A percentile compares a stretch with the other conserved stretches of the same genome.
Evolutionary conservation across 2,113 vertebrate species (phyloP).

Genomic region (Cavia porcellus): DNA sequence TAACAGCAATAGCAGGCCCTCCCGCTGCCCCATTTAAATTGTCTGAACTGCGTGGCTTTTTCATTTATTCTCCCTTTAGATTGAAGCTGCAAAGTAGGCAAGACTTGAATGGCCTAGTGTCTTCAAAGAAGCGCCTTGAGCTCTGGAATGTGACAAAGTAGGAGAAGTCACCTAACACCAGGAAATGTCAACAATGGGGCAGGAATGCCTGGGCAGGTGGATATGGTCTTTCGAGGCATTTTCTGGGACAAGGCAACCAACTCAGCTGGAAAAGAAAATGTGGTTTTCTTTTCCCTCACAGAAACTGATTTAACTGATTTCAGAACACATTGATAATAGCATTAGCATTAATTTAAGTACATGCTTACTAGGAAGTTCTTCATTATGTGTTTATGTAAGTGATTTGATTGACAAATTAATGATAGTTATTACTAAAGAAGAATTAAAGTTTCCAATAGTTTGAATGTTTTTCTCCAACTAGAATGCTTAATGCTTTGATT

Average conservation of each 20-base stretch:
- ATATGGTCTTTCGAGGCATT: conserved; percentile 13
- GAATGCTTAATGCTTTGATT: not conserved
- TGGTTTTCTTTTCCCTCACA: conserved; percentile 34
- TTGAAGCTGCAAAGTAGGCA: conserved; percentile 69
- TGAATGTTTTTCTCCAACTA: conserved; percentile 31
- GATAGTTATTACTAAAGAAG: conserved; percentile 5
- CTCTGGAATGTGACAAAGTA: conserved; percentile 76
- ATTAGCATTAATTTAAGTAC: not conserved
- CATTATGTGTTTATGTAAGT: conserved; percentile 46
- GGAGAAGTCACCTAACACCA: conserved; percentile 60
- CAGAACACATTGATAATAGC: conserved; percentile 31
- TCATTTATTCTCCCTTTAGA: conserved; percentile 74
- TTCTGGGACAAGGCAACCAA: conserved; percentile 37
- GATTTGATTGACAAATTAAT: conserved; percentile 57
- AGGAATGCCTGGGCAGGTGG: conserved; percentile 43
- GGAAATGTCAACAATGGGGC: conserved; percentile 71
- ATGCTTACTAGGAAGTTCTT: not conserved
- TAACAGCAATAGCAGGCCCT: conserved; percentile 59
- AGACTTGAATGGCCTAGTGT: conserved; percentile 71
- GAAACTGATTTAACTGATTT: conserved; percentile 49
- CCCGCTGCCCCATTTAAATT: conserved; percentile 76
- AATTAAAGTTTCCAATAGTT: conserved; percentile 42
- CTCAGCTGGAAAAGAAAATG: conserved; percentile 35
- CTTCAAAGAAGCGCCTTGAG: conserved; percentile 79
- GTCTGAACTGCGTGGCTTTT: conserved; percentile 69